Percentiles rank a stretch among this genome's conserved stretches.
These are phyloP conservation scores for Magallana ariakensis DNA, from an alignment of 1,140 invertebrate species.

Conservation along the genomic window DNA sequence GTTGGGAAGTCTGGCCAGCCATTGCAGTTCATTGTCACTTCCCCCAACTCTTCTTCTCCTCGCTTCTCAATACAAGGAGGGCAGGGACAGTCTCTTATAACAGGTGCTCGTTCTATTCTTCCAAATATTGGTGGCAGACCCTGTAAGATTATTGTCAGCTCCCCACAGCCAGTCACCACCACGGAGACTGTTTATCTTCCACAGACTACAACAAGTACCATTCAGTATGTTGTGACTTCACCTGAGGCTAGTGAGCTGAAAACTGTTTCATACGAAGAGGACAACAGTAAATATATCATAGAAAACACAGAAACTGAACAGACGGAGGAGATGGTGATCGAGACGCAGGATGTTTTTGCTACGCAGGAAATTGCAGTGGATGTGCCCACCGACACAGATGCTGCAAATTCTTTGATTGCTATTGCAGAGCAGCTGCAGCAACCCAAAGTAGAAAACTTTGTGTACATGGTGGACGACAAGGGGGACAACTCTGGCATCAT, in stretches of 20 bases:
- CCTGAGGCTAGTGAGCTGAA: constrained; percentile 21
- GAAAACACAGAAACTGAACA: background rate
- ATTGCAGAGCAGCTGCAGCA: constrained; percentile 19
- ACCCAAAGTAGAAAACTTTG: constrained; percentile 25
- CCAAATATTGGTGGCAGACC: constrained; percentile 6
- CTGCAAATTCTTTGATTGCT: constrained; percentile 27
- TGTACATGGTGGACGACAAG: constrained; percentile 18
- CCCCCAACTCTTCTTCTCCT: background rate
- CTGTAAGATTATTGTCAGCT: constrained; percentile 12
- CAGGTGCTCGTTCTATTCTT: background rate
- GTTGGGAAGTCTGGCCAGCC: constrained; percentile 3
- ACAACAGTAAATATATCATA: constrained; percentile 21
- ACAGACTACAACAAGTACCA: background rate
- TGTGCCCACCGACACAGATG: constrained; percentile 22
- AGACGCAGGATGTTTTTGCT: constrained; percentile 12
- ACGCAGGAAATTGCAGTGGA: background rate
- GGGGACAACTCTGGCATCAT: constrained; percentile 30
- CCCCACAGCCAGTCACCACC: background rate
- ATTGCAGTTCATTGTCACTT: constrained; percentile 17
- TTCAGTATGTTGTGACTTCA: constrained; percentile 19
- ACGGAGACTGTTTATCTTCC: background rate
- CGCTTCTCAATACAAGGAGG: background rate
- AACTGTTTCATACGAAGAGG: constrained; percentile 9
- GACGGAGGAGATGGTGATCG: background rate
- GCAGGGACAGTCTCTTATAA: constrained; percentile 21